Base-by-base conservation (phyloP, 53 echinoderm and acorn worm species). In the Actinopyga echinites region DNA sequence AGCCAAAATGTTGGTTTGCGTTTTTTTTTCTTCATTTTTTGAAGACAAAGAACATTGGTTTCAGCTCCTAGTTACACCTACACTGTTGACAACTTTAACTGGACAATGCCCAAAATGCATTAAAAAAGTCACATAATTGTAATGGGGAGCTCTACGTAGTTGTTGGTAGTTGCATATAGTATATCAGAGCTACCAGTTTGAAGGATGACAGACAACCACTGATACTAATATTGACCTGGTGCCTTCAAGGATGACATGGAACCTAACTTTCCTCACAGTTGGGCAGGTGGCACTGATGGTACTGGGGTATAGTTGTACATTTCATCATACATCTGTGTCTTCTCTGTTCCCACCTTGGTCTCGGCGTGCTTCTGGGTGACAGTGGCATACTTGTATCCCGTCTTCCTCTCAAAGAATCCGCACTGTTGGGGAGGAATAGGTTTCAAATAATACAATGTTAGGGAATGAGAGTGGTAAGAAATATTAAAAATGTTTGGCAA, bases 351-450 rank as follows among this genome's bases (percentile, higher is more conserved):
- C 6, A 85, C 93, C 20, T 93, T 93, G 21, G 83, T 88, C 12
- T 54, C 58, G 6, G 93, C 71, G 17, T 85, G 82, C 74, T 88
- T 89, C 88, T 93, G 93, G 5, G 92, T 92, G 1, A 95, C 93
- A 0, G 93, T 91, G 62, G 95, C 93, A 52, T 93, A 93, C 79
- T 95, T 91, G 89, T 95, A 91, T 26, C 82, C 93, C 0, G 89
- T 90, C 87, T 95, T 93, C 69, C 95, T 78, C 73, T 93, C 89
- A 65, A 95, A 95, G 91, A 95, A 95, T 33, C 95, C 95, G 58
- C 93, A 95, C 95, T 95, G 87, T 49, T 59, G 33, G 60, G 17
- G 23, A 33, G 54, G 60, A 58, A 57, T 62, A 38, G 49, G 49
- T 49, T 15, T 49, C 49, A 49, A 49, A 49, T 49, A 49, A 15